Conservation (phyloP, 2,113 vertebrate species). For the Crypturellus undulatus region DNA sequence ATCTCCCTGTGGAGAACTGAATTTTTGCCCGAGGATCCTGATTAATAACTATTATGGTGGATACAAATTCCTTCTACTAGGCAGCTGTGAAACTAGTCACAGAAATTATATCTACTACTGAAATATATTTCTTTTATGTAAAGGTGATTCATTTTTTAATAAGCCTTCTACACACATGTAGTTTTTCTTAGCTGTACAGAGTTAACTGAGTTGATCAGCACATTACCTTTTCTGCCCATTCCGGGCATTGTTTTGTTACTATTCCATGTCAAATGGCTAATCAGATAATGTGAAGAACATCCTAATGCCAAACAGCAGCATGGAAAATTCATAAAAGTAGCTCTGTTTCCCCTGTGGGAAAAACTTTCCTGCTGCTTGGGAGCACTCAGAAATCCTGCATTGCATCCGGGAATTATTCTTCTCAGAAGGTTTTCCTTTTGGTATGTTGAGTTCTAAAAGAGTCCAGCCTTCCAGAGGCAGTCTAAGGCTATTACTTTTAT, state of each 20-base stretch:
- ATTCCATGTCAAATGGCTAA: constrained; percentile 44
- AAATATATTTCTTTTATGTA: background rate
- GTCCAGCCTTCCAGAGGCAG: background rate
- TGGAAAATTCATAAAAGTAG: constrained; percentile 20
- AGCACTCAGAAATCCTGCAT: constrained; percentile 37
- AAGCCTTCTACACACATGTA: background rate
- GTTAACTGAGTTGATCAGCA: constrained; percentile 14
- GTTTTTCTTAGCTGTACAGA: background rate
- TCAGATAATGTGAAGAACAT: constrained; percentile 38
- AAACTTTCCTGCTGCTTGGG: constrained; percentile 35
- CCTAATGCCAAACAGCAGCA: constrained; percentile 38
- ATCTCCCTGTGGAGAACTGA: background rate
- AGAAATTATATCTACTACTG: background rate
- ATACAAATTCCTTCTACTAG: background rate
- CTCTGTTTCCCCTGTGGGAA: constrained; percentile 16
- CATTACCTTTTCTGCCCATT: constrained; percentile 29
- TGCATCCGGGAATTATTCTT: constrained; percentile 60
- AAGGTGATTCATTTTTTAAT: background rate
- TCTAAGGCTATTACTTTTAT: background rate
- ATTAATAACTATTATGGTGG: background rate
- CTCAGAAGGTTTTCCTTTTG: background rate
- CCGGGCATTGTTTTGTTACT: constrained; percentile 46
- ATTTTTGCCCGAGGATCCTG: background rate
- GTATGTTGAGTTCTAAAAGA: background rate
- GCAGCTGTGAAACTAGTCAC: background rate